Evolutionary conservation across 2,888 invertebrate genomes (phyloP).

Genomic region (Sicus ferrugineus): DNA sequence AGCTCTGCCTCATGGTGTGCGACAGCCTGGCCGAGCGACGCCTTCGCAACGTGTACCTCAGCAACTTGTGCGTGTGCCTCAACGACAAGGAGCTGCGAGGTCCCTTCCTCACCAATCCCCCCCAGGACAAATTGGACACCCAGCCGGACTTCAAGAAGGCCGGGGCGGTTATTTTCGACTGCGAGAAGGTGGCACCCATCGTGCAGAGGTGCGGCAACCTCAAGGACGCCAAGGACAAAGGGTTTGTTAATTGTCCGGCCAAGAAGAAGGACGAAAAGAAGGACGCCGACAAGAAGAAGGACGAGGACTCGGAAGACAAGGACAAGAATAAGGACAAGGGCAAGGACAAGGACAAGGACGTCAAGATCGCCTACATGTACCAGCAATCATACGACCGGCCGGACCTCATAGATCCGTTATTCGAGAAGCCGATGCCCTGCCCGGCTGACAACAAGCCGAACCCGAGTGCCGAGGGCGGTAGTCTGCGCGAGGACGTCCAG

Average conservation of each 20-base stretch:
- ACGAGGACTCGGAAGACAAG: background rate
- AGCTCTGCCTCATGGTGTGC: constrained; percentile 47
- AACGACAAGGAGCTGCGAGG: constrained; percentile 48
- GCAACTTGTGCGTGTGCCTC: constrained; percentile 50
- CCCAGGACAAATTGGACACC: constrained; percentile 31
- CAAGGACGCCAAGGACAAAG: background rate
- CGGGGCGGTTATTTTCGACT: background rate
- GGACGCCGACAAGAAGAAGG: background rate
- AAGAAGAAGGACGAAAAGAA: background rate
- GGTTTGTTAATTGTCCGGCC: background rate
- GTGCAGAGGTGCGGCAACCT: background rate
- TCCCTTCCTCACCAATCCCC: constrained; percentile 43
- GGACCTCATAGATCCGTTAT: background rate
- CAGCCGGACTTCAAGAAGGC: background rate
- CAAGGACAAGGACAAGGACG: background rate
- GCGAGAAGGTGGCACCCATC: background rate
- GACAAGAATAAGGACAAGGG: background rate
- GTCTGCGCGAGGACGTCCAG: constrained; percentile 35
- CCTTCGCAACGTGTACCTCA: constrained; percentile 53
- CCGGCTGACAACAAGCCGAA: background rate
- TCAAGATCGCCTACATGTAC: background rate
- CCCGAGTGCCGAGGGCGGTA: background rate
- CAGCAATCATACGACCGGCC: background rate
- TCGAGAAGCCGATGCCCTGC: background rate
- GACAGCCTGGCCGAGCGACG: constrained; percentile 47